These are phyloP conservation scores for Cetonia aurata DNA, from an alignment of 2,888 invertebrate species.

Conservation along the genomic window DNA sequence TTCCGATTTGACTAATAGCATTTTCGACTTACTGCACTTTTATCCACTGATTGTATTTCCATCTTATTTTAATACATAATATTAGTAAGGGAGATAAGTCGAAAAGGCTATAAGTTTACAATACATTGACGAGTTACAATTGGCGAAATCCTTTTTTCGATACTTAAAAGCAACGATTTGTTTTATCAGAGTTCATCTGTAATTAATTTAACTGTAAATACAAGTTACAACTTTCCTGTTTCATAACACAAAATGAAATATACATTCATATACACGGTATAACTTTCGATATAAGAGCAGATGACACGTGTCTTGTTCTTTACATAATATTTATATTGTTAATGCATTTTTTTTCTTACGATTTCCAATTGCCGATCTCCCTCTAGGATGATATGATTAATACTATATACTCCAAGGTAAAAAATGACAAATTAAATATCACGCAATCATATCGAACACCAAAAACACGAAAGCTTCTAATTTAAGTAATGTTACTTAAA, in stretches of 20 bases:
- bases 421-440: conserved; percentile 46
- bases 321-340: conserved; percentile 20
- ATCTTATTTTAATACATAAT: no score
- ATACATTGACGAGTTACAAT: no score
- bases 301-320: conserved; percentile 6
- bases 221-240: no score
- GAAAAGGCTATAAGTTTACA: no score
- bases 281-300: neutral
- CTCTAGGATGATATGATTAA: conserved; percentile 82
- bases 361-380: conserved; percentile 57
- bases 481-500: conserved; percentile 15
- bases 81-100: no score
- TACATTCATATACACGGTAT: neutral
- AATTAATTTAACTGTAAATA: no score
- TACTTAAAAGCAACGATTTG: no score
- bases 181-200: no score
- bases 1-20: no score
- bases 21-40: no score
- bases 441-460: conserved; percentile 38
- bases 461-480: conserved; percentile 41
- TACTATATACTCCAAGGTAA: conserved; percentile 84
- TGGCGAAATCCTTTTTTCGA: no score
- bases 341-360: conserved; percentile 29
- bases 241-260: neutral
- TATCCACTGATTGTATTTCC: no score